A percentile compares a stretch with the other conserved stretches of the same genome.
phyloP scores from a whole-genome alignment of 2,797 vertebrate genomes.

The Pterois miles region DNA sequence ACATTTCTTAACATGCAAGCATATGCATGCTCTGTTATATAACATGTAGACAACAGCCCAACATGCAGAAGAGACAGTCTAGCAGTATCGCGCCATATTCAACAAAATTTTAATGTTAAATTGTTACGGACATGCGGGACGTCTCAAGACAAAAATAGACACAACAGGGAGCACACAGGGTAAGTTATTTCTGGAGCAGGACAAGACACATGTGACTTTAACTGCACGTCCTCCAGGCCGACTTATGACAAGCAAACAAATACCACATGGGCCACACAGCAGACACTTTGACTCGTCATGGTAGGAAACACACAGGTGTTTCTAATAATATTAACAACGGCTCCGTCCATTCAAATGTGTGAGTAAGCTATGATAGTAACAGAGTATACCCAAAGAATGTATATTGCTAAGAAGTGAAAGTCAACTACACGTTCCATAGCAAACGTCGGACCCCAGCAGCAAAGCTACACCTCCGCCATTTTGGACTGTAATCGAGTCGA shows the following conservation, averaged over 20 bases:
- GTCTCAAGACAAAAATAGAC: neutral
- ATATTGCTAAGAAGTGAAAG: no score
- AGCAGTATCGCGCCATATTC: neutral
- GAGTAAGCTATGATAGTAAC: neutral
- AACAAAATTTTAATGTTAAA: neutral
- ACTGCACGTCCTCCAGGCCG: neutral
- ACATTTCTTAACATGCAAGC: neutral
- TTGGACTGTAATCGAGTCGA: no score
- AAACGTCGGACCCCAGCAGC: no score
- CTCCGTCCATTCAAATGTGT: neutral
- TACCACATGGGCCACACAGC: neutral
- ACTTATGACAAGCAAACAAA: neutral
- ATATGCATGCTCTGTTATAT: neutral
- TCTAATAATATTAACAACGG: neutral
- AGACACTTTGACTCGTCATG: neutral
- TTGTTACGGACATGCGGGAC: neutral
- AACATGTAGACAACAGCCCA: neutral
- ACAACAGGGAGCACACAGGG: neutral
- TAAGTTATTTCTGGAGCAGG: slow-evolving; percentile 14
- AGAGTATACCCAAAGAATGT: no score
- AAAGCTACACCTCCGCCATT: no score
- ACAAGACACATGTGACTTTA: slow-evolving; percentile 4
- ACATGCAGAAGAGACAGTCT: neutral
- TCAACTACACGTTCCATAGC: no score
- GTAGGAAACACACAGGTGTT: neutral